A percentile compares a stretch with the other conserved stretches of the same genome.
These are phyloP conservation scores for Lampris megalopsis DNA, from an alignment of 2,113 vertebrate species.

Conservation along the genomic window DNA sequence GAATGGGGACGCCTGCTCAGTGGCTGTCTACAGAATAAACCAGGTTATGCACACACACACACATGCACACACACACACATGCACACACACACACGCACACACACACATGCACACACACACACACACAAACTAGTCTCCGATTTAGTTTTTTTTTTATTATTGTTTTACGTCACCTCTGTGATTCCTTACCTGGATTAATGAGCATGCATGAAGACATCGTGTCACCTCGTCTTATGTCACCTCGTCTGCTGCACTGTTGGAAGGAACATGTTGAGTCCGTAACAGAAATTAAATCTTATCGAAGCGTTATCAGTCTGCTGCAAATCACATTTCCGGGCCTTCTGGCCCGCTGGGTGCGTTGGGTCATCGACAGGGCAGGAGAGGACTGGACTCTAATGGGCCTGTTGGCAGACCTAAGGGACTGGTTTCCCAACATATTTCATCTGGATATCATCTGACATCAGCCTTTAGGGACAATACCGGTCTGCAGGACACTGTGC, in stretches of 20 bases:
- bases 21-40: neutral
- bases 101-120: no score
- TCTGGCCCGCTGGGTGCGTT: conserved; percentile 48
- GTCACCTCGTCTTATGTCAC: conserved; percentile 27
- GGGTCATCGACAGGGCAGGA: conserved; percentile 22
- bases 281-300: conserved; percentile 63
- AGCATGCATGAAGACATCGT: conserved; percentile 39
- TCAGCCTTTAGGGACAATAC: no score
- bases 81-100: neutral
- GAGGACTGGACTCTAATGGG: conserved; percentile 15
- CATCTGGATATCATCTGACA: neutral
- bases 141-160: no score
- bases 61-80: neutral
- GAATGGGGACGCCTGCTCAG: no score
- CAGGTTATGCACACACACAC: neutral
- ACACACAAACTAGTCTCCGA: no score
- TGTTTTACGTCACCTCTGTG: no score
- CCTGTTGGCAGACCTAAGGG: neutral
- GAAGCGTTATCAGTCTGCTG: conserved; percentile 48
- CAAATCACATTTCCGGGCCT: conserved; percentile 71
- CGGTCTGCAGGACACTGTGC: no score
- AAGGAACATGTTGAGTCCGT: conserved; percentile 51
- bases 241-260: conserved; percentile 8
- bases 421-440: neutral
- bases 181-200: conserved; percentile 15